Conservation (phyloP, 2,113 vertebrate genomes). For the Antigone vipio region DNA sequence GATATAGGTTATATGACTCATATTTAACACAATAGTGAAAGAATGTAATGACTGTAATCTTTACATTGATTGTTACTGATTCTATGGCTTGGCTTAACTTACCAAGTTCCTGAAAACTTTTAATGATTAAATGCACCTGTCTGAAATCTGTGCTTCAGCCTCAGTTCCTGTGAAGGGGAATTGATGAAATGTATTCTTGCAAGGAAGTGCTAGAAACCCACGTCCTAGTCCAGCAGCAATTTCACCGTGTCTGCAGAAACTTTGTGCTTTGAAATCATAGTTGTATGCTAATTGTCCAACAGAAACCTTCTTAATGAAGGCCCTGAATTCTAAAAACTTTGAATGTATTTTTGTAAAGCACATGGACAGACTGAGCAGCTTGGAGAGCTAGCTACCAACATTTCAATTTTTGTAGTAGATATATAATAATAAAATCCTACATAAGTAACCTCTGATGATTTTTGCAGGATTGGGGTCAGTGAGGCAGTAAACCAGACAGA, state of each 20-base stretch:
- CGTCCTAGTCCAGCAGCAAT: background rate
- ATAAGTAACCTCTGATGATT: background rate
- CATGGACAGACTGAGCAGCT: background rate
- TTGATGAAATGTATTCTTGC: background rate
- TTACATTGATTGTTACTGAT: background rate
- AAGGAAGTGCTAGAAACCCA: background rate
- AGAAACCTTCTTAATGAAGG: background rate
- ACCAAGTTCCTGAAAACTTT: background rate
- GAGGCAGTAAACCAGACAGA: background rate
- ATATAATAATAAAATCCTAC: background rate
- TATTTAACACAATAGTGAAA: background rate
- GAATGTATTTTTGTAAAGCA: background rate
- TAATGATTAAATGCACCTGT: background rate
- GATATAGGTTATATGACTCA: background rate
- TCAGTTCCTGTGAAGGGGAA: background rate
- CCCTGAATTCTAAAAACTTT: background rate
- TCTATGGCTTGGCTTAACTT: background rate
- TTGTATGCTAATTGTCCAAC: background rate
- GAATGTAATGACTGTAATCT: background rate
- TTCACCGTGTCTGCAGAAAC: background rate
- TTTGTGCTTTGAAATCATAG: background rate
- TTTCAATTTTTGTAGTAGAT: background rate
- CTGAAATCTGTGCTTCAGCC: background rate
- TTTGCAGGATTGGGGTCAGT: background rate
- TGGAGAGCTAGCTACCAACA: background rate